A percentile compares a stretch with the other conserved stretches of the same genome.
phyloP scores from a whole-genome alignment of 1,140 invertebrate species.

The Hypsibius dujardini region DNA sequence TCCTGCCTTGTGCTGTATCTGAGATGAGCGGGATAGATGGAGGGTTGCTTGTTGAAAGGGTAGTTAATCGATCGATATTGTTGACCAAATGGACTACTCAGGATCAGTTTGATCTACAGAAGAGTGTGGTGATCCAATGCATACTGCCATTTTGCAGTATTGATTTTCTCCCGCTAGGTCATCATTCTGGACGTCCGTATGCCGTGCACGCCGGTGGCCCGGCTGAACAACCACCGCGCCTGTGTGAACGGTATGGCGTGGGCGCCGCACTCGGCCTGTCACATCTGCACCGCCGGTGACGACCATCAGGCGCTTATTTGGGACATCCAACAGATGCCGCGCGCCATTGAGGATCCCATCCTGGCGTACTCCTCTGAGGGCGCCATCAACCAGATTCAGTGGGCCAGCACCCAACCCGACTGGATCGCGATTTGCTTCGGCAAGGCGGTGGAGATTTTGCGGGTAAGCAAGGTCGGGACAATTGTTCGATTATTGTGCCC shows the following conservation, averaged over 20 bases:
- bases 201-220: conserved; percentile 87
- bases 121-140: too few species aligned
- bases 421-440: conserved; percentile 99
- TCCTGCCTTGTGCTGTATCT: too few species aligned
- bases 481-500: too few species aligned
- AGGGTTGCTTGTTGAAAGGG: too few species aligned
- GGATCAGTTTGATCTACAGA: too few species aligned
- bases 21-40: too few species aligned
- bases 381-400: conserved; percentile 98
- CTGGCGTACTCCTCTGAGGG: conserved; percentile 93
- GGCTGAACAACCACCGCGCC: conserved; percentile 89
- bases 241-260: conserved; percentile 98
- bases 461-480: conserved; percentile 41
- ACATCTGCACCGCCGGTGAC: conserved; percentile 90
- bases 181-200: conserved; percentile 94
- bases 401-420: conserved; percentile 97
- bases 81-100: too few species aligned
- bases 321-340: conserved; percentile 98
- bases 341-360: conserved; percentile 98
- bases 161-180: conserved; percentile 38
- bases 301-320: conserved; percentile 99
- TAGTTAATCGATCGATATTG: too few species aligned
- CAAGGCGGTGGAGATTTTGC: conserved; percentile 84
- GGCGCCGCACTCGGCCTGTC: conserved; percentile 94
- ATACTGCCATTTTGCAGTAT: neutral